Conservation (phyloP, 2,888 invertebrate genomes). For the Ischnura elegans region DNA sequence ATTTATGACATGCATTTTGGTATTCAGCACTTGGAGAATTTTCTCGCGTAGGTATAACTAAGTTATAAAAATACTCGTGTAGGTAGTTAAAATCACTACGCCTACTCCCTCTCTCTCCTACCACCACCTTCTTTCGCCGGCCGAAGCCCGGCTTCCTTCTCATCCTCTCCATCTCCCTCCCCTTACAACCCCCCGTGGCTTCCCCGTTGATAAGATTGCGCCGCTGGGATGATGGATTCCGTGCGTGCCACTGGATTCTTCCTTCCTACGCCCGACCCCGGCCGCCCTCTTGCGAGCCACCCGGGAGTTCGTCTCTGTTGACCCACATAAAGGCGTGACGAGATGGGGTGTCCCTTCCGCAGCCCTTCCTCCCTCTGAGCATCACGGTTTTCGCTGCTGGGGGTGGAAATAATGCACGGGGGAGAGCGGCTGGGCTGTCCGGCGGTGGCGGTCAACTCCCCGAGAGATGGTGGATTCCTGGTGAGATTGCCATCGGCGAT, state of each 20-base stretch:
- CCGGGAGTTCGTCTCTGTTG: conserved; percentile 36
- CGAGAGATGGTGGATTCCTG: not conserved
- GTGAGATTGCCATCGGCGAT: not conserved
- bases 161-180: not conserved
- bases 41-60: no score
- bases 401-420: not conserved
- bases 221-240: conserved; percentile 26
- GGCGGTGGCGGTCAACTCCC: not conserved
- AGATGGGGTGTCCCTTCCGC: not conserved
- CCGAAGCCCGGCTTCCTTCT: not conserved
- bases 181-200: not conserved
- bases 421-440: not conserved
- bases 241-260: not conserved
- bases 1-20: no score
- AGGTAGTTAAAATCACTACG: no score
- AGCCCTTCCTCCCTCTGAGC: not conserved
- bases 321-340: not conserved
- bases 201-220: conserved; percentile 4
- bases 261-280: not conserved
- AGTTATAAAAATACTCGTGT: no score
- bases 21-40: no score
- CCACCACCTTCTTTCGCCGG: not conserved
- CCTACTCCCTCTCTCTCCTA: not conserved
- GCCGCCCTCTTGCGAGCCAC: not conserved
- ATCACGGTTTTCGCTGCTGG: not conserved